Conservation (phyloP, 1,140 invertebrate species). For the Apocrypta bakeri region DNA sequence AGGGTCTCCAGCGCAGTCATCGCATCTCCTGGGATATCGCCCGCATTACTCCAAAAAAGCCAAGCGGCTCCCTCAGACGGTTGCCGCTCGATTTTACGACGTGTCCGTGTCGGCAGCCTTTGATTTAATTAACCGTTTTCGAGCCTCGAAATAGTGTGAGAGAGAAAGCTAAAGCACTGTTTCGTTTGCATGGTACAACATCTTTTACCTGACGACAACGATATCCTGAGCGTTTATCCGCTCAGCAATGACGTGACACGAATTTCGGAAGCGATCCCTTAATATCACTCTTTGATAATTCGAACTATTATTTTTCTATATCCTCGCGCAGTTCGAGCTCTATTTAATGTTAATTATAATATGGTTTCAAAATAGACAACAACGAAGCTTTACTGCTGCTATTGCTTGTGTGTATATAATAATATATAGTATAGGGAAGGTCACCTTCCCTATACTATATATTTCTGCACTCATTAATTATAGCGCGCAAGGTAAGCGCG, state of each 20-base stretch:
- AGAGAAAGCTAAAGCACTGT: background rate
- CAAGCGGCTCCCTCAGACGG: slow-evolving; percentile 11
- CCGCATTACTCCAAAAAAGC: slow-evolving; percentile 47
- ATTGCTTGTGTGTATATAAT: too few species aligned
- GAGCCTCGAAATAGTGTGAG: slow-evolving; percentile 53
- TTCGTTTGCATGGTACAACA: slow-evolving; percentile 14
- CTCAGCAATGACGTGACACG: slow-evolving; percentile 47
- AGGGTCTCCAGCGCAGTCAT: slow-evolving; percentile 34
- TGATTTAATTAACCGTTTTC: slow-evolving; percentile 71
- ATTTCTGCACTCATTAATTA: slow-evolving; percentile 31
- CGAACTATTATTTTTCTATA: slow-evolving; percentile 30
- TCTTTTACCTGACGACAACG: slow-evolving; percentile 4
- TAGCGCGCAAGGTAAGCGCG: background rate
- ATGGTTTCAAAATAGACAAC: background rate
- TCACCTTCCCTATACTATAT: too few species aligned
- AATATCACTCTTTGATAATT: slow-evolving; percentile 54
- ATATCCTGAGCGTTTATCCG: slow-evolving; percentile 30
- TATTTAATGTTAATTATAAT: slow-evolving; percentile 18
- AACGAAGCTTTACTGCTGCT: background rate
- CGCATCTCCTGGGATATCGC: slow-evolving; percentile 40
- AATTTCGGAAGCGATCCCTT: slow-evolving; percentile 62
- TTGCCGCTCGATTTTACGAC: slow-evolving; percentile 70
- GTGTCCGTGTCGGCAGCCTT: slow-evolving; percentile 69
- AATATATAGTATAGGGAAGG: too few species aligned
- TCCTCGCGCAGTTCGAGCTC: slow-evolving; percentile 44